Percentiles rank a stretch among this genome's conserved stretches.
phyloP scores from a whole-genome alignment of 2,888 invertebrate species.

The Callimorpha dominula region DNA sequence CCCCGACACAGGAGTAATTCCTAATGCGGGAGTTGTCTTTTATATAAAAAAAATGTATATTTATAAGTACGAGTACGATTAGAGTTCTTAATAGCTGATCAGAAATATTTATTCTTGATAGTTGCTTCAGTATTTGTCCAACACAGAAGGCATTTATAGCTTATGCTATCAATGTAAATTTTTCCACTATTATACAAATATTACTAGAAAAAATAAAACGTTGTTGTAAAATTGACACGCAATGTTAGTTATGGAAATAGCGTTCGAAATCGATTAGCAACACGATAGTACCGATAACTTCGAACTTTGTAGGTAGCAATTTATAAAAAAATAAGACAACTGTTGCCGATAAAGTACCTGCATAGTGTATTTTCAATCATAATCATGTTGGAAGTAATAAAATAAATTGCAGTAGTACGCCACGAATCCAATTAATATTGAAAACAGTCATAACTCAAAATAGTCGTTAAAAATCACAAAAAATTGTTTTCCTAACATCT shows the following conservation, averaged over 20 bases:
- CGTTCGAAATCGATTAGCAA: conserved; percentile 38
- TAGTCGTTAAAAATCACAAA: conserved; percentile 17
- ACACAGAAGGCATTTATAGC: background rate
- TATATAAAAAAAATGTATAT: no score
- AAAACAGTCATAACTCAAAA: background rate
- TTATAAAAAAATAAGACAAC: conserved; percentile 8
- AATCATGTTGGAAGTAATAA: conserved; percentile 5
- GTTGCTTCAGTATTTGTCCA: background rate
- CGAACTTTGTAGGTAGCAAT: conserved; percentile 19
- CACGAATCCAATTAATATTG: background rate
- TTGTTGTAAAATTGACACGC: conserved; percentile 35
- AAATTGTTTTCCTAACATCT: conserved; percentile 26
- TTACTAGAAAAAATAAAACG: conserved; percentile 23
- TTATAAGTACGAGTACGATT: background rate
- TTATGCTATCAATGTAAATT: conserved; percentile 18
- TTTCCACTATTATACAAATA: conserved; percentile 11
- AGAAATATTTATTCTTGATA: background rate
- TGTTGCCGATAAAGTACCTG: background rate
- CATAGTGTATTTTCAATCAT: background rate
- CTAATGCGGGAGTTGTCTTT: no score
- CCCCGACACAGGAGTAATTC: no score
- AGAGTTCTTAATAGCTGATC: background rate
- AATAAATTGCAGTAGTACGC: conserved; percentile 1
- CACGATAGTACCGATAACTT: conserved; percentile 38
- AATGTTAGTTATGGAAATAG: conserved; percentile 38